Conservation (phyloP, 2,113 vertebrate species). For the Anhinga rufa region DNA sequence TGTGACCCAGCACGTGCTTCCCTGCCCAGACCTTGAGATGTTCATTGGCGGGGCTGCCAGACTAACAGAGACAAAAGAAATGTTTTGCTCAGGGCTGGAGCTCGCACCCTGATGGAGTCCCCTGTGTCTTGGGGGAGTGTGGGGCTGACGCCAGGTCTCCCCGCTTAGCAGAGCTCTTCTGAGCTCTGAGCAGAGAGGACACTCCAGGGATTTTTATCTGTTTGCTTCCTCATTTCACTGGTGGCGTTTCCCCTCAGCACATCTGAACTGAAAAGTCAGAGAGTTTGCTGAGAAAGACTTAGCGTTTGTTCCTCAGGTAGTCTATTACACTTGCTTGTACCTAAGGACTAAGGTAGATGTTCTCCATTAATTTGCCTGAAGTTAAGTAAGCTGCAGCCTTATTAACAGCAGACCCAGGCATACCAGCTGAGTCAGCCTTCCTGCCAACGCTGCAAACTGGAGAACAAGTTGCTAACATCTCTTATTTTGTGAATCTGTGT, state of each 20-base stretch:
- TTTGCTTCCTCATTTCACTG: neutral
- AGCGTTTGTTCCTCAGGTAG: neutral
- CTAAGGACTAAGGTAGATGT: neutral
- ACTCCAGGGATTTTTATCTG: neutral
- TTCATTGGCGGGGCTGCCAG: neutral
- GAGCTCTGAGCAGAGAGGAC: neutral
- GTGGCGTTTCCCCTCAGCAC: neutral
- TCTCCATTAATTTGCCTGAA: neutral
- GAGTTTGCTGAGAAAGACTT: neutral
- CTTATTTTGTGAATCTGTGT: neutral
- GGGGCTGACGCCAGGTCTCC: neutral
- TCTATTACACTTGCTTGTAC: neutral
- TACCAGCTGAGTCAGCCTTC: neutral
- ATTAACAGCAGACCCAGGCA: neutral
- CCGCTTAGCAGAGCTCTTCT: neutral
- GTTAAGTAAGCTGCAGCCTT: neutral
- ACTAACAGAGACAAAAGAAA: neutral
- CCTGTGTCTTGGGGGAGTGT: accelerated
- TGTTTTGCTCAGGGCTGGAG: neutral
- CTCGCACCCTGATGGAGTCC: neutral
- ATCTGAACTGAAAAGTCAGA: neutral
- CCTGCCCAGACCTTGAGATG: neutral
- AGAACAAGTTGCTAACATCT: neutral
- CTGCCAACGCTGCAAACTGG: neutral
- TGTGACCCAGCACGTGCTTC: neutral